phyloP scores from a whole-genome alignment of 1,140 invertebrate species.

The Drosophila pallidifrons region DNA sequence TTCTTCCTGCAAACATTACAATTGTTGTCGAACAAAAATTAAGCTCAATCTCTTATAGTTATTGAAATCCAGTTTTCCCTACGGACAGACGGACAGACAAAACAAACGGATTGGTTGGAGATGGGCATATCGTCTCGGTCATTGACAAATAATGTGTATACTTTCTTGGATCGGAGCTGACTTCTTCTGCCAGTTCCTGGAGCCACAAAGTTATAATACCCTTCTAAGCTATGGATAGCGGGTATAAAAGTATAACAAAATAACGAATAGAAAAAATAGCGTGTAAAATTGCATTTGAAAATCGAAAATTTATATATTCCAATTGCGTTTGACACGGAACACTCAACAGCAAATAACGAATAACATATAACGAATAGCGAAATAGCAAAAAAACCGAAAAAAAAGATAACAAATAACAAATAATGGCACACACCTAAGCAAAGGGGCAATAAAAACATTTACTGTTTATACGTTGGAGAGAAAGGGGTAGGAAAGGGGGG shows the following conservation, averaged over 20 bases:
- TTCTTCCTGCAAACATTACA: too few species aligned
- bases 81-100: too few species aligned
- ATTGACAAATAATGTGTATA: too few species aligned
- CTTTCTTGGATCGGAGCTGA: too few species aligned
- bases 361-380: conserved; percentile 29
- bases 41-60: too few species aligned
- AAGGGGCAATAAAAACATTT: conserved; percentile 73
- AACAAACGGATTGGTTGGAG: too few species aligned
- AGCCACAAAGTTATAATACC: too few species aligned
- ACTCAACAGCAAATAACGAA: conserved; percentile 34
- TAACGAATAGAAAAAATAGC: conserved; percentile 25
- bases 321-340: conserved; percentile 65
- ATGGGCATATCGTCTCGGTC: too few species aligned
- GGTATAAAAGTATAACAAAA: neutral
- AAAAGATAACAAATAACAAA: conserved; percentile 22
- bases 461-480: conserved; percentile 31
- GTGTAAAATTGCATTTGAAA: conserved; percentile 68
- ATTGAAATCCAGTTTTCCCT: too few species aligned
- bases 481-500: neutral
- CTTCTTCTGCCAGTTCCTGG: too few species aligned
- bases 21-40: too few species aligned
- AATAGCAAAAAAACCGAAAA: neutral
- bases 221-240: too few species aligned
- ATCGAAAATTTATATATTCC: conserved; percentile 74
- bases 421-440: conserved; percentile 57